Evolutionary conservation across 2,113 vertebrate species (phyloP).

Genomic region (Formicarius rufipectus): DNA sequence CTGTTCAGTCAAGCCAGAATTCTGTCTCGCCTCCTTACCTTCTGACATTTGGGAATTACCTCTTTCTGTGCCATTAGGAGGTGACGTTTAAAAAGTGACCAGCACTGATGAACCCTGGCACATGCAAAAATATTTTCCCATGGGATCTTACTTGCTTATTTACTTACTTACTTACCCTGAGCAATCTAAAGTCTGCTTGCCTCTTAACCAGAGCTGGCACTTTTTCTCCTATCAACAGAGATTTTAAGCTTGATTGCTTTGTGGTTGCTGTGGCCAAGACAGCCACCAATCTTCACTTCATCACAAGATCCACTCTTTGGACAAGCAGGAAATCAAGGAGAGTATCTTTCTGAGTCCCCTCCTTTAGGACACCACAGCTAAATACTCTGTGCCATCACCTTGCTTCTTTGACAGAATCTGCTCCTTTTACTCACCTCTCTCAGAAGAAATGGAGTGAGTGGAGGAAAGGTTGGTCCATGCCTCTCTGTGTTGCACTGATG

Average conservation of each 20-base stretch:
- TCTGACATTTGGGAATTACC: background rate
- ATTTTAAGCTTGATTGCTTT: background rate
- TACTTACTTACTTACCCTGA: background rate
- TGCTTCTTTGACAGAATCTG: background rate
- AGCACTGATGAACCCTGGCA: too few species aligned
- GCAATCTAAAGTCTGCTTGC: background rate
- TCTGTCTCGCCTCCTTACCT: too few species aligned
- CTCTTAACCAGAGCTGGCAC: background rate
- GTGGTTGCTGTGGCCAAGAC: background rate
- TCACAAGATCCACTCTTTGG: background rate
- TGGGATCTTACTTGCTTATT: too few species aligned
- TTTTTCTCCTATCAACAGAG: background rate
- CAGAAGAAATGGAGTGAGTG: background rate
- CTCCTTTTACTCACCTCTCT: background rate
- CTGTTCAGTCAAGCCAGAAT: too few species aligned
- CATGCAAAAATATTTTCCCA: too few species aligned
- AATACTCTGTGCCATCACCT: rapidly evolving
- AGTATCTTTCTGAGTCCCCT: background rate
- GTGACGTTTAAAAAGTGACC: too few species aligned
- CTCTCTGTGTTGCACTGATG: background rate
- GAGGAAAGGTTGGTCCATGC: background rate
- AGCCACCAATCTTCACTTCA: background rate
- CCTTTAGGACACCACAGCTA: background rate
- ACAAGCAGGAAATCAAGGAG: background rate
- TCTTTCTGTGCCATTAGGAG: too few species aligned